Conservation (phyloP, 2,797 vertebrate species). For the Helarctos malayanus region DNA sequence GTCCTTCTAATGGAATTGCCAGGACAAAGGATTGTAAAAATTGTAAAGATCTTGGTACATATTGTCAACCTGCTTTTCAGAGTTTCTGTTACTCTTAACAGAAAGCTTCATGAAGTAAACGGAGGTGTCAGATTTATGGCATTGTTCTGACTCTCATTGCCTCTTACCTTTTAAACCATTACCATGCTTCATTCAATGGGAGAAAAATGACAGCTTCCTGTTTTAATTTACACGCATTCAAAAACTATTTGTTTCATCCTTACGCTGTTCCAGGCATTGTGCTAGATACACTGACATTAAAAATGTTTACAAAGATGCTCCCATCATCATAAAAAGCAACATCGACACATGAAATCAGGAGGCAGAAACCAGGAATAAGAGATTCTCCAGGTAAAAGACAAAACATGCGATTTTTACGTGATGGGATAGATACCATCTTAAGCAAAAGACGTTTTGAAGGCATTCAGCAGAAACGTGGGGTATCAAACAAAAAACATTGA, state of each 20-base stretch:
- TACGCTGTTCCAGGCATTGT: conserved; percentile 50
- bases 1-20: background rate
- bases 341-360: background rate
- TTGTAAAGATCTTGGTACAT: background rate
- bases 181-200: background rate
- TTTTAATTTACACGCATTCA: background rate
- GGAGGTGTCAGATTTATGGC: background rate
- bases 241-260: conserved; percentile 63
- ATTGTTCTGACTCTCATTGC: background rate
- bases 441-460: conserved; percentile 73
- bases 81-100: background rate
- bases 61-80: conserved; percentile 23
- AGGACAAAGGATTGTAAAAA: background rate
- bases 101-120: background rate
- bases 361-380: background rate
- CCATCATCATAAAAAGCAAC: background rate
- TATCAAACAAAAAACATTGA: conserved; percentile 72
- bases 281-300: background rate
- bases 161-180: background rate
- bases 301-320: conserved; percentile 28
- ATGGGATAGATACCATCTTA: conserved; percentile 76
- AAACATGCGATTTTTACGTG: conserved; percentile 18
- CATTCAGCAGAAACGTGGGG: conserved; percentile 75
- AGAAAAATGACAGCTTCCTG: background rate
- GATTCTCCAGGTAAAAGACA: background rate